Percentiles rank a stretch among this genome's conserved stretches.
These are phyloP conservation scores for Muntiacus reevesi DNA, from an alignment of 2,113 vertebrate genomes.

Conservation along the genomic window DNA sequence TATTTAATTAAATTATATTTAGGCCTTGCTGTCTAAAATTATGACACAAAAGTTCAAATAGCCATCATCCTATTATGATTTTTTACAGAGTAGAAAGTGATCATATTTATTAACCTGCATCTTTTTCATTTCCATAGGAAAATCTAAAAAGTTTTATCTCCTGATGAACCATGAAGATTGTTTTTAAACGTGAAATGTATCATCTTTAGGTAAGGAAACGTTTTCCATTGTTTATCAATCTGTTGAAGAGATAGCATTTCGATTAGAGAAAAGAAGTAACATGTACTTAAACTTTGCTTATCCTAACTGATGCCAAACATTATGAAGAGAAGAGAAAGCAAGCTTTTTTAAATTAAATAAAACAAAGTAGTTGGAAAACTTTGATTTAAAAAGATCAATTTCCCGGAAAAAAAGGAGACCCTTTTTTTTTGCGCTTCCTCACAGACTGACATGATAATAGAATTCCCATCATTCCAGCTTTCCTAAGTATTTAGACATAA, in stretches of 20 bases:
- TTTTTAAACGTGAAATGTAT: constrained; percentile 21
- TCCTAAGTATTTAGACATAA: constrained; percentile 24
- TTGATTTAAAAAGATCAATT: constrained; percentile 22
- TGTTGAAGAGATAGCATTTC: constrained; percentile 17
- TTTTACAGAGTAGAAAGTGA: constrained; percentile 32
- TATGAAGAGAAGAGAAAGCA: neutral
- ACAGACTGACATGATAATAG: neutral
- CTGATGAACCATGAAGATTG: neutral
- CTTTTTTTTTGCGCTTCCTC: constrained; percentile 29
- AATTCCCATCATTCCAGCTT: neutral
- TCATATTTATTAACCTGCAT: constrained; percentile 15
- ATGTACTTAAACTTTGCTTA: neutral
- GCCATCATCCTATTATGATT: neutral
- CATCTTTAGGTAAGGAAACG: constrained; percentile 55
- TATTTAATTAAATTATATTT: constrained; percentile 42
- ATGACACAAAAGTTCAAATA: constrained; percentile 32
- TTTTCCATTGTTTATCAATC: constrained; percentile 38
- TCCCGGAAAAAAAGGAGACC: neutral
- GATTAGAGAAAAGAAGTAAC: neutral
- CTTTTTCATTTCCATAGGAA: constrained; percentile 24
- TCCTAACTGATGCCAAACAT: constrained; percentile 2
- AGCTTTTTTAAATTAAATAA: constrained; percentile 23
- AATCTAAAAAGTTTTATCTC: neutral
- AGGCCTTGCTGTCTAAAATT: constrained; percentile 18
- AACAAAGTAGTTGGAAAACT: neutral